Evolutionary conservation across 2,888 invertebrate species (phyloP).

Genomic region (Panopea generosa): DNA sequence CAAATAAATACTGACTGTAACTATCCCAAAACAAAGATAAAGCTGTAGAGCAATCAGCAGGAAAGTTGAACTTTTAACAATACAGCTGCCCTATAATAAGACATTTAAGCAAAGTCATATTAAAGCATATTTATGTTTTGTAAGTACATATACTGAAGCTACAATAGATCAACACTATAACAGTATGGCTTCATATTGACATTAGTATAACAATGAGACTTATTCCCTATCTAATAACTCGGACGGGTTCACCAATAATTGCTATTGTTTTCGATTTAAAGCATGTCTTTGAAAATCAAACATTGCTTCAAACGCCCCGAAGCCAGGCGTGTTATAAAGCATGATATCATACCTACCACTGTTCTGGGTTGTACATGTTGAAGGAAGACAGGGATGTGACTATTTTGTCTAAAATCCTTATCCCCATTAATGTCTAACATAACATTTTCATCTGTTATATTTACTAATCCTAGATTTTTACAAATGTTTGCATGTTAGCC

Average conservation of each 20-base stretch:
- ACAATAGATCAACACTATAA: slow-evolving; percentile 31
- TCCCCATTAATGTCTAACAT: background rate
- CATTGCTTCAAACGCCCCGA: slow-evolving; percentile 92
- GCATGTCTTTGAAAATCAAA: slow-evolving; percentile 85
- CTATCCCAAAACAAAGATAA: too few species aligned
- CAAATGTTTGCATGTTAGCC: background rate
- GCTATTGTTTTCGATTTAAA: slow-evolving; percentile 86
- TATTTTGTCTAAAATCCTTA: too few species aligned
- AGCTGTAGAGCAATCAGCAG: too few species aligned
- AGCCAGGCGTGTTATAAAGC: slow-evolving; percentile 89
- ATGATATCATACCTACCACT: slow-evolving; percentile 87
- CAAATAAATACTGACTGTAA: too few species aligned
- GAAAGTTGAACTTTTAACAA: too few species aligned
- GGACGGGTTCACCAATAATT: slow-evolving; percentile 88
- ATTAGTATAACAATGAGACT: slow-evolving; percentile 79
- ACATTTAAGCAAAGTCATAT: too few species aligned
- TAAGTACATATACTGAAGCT: too few species aligned
- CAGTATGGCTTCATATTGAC: slow-evolving; percentile 48
- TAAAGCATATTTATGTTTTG: too few species aligned
- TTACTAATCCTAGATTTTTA: background rate
- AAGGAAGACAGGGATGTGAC: too few species aligned
- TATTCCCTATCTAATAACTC: slow-evolving; percentile 85
- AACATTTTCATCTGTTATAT: background rate
- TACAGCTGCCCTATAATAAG: too few species aligned
- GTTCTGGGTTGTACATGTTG: background rate